These are phyloP conservation scores for Conus canariensis DNA, from an alignment of 2,888 invertebrate species.

Conservation along the genomic window DNA sequence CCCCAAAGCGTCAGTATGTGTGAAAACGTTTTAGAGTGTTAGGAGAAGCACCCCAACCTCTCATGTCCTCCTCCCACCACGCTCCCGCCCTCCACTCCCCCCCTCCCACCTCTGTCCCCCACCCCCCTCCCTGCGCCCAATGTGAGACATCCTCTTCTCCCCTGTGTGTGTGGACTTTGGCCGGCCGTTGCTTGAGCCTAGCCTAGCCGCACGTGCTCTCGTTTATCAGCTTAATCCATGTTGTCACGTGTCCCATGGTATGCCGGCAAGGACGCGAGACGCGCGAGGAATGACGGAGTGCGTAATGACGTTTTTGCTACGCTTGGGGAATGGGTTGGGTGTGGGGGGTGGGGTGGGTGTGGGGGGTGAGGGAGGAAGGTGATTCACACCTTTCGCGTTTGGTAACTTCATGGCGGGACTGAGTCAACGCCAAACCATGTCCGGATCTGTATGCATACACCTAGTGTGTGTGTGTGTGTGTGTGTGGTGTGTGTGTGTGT, in stretches of 20 bases:
- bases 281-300: neutral
- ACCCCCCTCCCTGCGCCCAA: neutral
- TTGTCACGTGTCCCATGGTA: slow-evolving; percentile 28
- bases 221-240: slow-evolving; percentile 20
- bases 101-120: neutral
- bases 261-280: neutral
- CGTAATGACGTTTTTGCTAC: slow-evolving; percentile 1
- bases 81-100: no score
- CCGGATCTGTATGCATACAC: neutral
- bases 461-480: slow-evolving; percentile 26
- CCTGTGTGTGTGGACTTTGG: no score
- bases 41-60: neutral
- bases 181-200: no score
- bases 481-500: slow-evolving; percentile 34
- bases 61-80: no score
- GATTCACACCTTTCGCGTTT: slow-evolving; percentile 25
- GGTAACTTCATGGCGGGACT: no score
- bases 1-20: no score
- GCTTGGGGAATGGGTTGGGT: no score
- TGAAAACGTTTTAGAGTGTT: no score
- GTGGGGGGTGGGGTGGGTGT: no score
- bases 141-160: no score
- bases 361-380: neutral
- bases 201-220: slow-evolving; percentile 7
- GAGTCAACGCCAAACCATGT: neutral